phyloP scores from a whole-genome alignment of 2,797 vertebrate species.

The Anomalospiza imberbis region DNA sequence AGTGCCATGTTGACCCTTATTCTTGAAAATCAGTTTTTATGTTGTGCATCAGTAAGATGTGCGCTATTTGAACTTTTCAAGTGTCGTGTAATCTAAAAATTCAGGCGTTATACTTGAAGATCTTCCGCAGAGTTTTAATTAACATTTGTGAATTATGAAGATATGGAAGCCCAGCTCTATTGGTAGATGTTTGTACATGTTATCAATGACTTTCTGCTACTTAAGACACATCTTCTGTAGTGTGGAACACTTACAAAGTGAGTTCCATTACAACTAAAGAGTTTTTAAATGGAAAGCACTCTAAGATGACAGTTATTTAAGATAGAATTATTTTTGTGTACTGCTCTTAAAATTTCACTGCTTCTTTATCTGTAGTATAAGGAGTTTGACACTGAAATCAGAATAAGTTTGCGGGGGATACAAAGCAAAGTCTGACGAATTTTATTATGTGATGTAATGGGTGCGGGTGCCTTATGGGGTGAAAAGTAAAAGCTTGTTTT shows the following conservation, averaged over 20 bases:
- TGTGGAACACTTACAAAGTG: neutral
- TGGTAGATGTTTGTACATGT: neutral
- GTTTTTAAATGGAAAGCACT: neutral
- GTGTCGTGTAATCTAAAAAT: neutral
- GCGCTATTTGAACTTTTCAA: neutral
- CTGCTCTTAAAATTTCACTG: neutral
- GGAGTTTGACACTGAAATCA: neutral
- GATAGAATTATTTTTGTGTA: neutral
- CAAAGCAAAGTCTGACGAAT: neutral
- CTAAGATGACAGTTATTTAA: neutral
- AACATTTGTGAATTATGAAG: neutral
- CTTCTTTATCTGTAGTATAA: neutral
- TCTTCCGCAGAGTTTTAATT: neutral
- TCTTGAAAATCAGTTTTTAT: constrained; percentile 15
- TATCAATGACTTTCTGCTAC: neutral
- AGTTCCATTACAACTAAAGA: neutral
- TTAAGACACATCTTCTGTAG: neutral
- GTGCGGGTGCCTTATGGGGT: neutral
- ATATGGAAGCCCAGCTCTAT: neutral
- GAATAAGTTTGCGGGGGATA: neutral
- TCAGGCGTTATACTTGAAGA: neutral
- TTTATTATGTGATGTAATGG: neutral
- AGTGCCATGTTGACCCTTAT: neutral
- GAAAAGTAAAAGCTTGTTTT: neutral
- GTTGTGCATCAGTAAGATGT: neutral